Percentiles rank a stretch among this genome's conserved stretches.
Evolutionary conservation across 2,797 vertebrate species (phyloP).

Genomic region (Hemitrygon akajei): DNA sequence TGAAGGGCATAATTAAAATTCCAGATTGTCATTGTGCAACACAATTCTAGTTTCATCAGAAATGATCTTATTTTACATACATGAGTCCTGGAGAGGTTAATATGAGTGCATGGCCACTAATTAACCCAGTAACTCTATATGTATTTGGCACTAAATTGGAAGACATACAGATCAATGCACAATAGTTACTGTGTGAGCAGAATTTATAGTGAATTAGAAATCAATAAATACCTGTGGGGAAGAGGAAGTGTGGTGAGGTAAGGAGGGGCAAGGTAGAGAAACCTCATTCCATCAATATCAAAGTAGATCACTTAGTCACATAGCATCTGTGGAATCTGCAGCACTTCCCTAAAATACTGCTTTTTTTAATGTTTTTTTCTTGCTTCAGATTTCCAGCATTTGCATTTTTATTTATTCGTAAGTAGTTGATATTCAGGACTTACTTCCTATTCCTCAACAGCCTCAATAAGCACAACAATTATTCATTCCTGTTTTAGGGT

Average conservation of each 20-base stretch:
- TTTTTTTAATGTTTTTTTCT: no score
- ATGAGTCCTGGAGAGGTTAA: not conserved
- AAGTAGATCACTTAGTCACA: no score
- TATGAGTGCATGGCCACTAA: not conserved
- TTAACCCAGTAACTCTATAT: not conserved
- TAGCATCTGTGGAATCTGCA: no score
- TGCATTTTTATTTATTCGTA: no score
- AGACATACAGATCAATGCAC: not conserved
- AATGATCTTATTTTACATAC: not conserved
- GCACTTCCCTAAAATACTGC: no score
- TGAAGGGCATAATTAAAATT: not conserved
- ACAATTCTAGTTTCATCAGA: not conserved
- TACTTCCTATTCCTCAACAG: not conserved
- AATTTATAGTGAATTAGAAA: not conserved
- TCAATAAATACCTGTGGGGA: not conserved
- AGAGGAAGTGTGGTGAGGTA: no score
- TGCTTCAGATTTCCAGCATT: no score
- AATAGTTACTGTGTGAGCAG: not conserved
- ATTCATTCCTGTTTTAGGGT: not conserved
- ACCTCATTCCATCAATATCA: no score
- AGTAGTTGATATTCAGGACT: not conserved
- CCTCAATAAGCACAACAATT: not conserved
- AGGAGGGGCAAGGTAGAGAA: not conserved
- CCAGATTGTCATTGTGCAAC: not conserved
- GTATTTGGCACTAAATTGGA: not conserved